Conservation (phyloP, 2,797 vertebrate species). For the Poeciliopsis infans region DNA sequence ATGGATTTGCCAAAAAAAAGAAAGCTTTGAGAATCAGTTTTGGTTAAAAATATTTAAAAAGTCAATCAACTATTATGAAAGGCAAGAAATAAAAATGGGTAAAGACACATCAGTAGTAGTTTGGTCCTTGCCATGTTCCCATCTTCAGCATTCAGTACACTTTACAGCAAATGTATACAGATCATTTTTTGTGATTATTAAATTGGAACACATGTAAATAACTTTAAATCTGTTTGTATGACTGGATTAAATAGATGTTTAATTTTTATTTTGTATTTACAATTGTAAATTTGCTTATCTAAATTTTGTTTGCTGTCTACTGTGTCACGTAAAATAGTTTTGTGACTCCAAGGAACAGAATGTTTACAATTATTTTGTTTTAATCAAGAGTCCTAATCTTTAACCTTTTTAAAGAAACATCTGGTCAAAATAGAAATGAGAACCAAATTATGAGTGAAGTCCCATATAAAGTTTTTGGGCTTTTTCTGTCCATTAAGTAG, state of each 20-base stretch:
- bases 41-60: not conserved
- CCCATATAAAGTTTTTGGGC: not conserved
- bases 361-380: not conserved
- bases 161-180: not conserved
- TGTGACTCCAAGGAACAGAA: not conserved
- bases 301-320: not conserved
- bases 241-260: not conserved
- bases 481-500: not conserved
- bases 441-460: not conserved
- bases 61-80: not conserved
- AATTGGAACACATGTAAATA: not conserved
- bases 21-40: not conserved
- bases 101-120: not conserved
- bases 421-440: not conserved
- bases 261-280: not conserved
- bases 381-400: not conserved
- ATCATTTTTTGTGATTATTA: not conserved
- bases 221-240: not conserved
- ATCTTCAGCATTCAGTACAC: not conserved
- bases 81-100: not conserved
- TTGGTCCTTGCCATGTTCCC: not conserved
- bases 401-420: not conserved
- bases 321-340: not conserved
- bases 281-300: not conserved
- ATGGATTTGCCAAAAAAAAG: not conserved